Percentiles rank a stretch among this genome's conserved stretches.
These are phyloP conservation scores for Dynastes grantii DNA, from an alignment of 2,888 invertebrate genomes.

Conservation along the genomic window DNA sequence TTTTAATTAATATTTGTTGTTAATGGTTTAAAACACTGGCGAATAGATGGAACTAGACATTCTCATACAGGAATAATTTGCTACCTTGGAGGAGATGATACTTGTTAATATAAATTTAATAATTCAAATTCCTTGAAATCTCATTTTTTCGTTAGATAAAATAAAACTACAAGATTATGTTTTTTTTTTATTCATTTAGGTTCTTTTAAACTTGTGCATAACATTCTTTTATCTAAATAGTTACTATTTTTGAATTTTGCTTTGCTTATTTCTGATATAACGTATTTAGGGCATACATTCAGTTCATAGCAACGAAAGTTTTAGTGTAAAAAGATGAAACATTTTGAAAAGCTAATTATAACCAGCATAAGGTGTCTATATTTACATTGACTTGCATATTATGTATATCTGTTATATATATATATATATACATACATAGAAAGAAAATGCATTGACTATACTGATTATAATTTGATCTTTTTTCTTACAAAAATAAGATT, in stretches of 20 bases:
- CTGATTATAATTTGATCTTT: neutral
- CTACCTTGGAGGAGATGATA: too few relatives aligned
- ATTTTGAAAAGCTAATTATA: neutral
- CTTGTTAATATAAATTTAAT: too few relatives aligned
- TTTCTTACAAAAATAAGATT: neutral
- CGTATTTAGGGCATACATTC: neutral
- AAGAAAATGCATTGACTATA: neutral
- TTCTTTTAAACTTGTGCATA: slow-evolving; percentile 13
- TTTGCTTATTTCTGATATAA: neutral
- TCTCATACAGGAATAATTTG: too few relatives aligned
- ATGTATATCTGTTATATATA: neutral
- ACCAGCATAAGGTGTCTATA: neutral
- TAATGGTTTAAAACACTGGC: too few relatives aligned
- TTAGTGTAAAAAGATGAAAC: neutral
- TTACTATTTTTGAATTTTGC: neutral
- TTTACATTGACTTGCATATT: neutral
- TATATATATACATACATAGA: neutral
- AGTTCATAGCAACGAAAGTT: slow-evolving; percentile 1
- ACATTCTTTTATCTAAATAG: neutral
- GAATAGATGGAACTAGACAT: too few relatives aligned
- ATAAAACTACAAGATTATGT: neutral
- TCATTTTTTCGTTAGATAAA: too few relatives aligned
- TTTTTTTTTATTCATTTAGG: slow-evolving; percentile 1
- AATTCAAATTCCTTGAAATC: too few relatives aligned
- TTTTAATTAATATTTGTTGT: too few relatives aligned